Evolutionary conservation across 2,113 vertebrate species (phyloP), one percentile per base, ranked within the genome.

Genomic region (Bombycilla garrulus): DNA sequence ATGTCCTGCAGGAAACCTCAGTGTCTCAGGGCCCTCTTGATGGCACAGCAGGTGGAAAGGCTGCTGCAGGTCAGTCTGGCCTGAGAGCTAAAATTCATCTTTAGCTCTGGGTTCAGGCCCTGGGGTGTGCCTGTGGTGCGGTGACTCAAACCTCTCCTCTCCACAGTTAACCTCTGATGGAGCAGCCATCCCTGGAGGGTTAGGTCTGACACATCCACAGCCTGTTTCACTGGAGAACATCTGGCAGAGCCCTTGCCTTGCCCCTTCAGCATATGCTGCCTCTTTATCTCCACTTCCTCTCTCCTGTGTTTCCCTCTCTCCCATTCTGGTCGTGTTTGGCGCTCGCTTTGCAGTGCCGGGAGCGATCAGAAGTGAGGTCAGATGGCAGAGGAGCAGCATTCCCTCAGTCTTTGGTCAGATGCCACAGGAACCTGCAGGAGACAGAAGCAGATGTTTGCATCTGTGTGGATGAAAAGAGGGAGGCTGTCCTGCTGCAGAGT

Each of bases 301-400:
- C 22, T 54, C 0, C 40, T 42, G 2, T 12, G 2, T 53, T 56
- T n/a, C 1, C 45, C n/a, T 14, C 42, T 60, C 23, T 50, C 35
- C 56, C 4, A 0, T 66, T 84, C 61, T 21, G 56, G 19, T 5
- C 6, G 51, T 0, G 0, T 70, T 86, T 24, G 50, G 1, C 1
- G 0, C 58, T 51, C 6, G 6, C 38, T 81, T 58, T 45, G 67
- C 51, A 45, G 1, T 0, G 5, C 42, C 0, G 0, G 4, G 21
- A 31, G 26, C 4, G 70, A 45, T 40, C 47, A 24, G 28, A 36
- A 60, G 71, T 0, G 4, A n/a, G 38, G 48, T 36, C 0, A 8
- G 62, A 25, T 47, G 18, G 35, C 1, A 2, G 38, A 85, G 48
- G 31, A 81, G 71, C 62, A 56, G 65, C n/a, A 5, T 71, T 82